Conservation (phyloP, 2,113 vertebrate genomes). For the Proteles cristata region DNA sequence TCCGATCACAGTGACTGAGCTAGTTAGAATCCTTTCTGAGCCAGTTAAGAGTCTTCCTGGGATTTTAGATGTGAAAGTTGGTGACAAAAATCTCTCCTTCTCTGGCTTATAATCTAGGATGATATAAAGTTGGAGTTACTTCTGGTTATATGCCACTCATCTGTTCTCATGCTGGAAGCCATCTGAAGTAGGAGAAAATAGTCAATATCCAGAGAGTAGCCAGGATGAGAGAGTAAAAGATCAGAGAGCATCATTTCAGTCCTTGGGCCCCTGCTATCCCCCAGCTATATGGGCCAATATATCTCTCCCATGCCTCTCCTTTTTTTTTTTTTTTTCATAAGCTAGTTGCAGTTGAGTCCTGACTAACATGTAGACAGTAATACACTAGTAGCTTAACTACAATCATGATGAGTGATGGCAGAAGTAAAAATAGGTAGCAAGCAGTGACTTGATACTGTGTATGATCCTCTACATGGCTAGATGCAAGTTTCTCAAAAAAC, state of each 20-base stretch:
- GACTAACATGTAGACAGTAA: neutral
- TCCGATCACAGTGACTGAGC: neutral
- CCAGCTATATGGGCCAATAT: neutral
- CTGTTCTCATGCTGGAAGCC: neutral
- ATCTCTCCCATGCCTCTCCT: neutral
- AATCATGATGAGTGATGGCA: neutral
- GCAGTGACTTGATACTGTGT: neutral
- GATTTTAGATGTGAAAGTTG: neutral
- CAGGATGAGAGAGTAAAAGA: neutral
- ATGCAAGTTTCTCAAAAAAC: neutral
- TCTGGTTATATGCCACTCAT: neutral
- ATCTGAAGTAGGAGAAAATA: constrained; percentile 7
- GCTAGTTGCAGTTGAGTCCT: neutral
- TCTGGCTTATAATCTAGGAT: constrained; percentile 2
- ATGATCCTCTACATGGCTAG: neutral
- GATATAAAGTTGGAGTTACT: neutral
- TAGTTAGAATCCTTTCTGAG: neutral
- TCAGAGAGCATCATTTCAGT: neutral
- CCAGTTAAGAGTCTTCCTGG: neutral
- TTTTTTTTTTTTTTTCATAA: neutral
- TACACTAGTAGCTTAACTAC: neutral
- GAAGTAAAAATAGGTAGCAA: neutral
- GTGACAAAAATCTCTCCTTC: neutral
- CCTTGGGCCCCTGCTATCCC: neutral
- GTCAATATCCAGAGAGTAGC: neutral